Conservation (phyloP, 2,113 vertebrate species). For the Australoheros scitulus region DNA sequence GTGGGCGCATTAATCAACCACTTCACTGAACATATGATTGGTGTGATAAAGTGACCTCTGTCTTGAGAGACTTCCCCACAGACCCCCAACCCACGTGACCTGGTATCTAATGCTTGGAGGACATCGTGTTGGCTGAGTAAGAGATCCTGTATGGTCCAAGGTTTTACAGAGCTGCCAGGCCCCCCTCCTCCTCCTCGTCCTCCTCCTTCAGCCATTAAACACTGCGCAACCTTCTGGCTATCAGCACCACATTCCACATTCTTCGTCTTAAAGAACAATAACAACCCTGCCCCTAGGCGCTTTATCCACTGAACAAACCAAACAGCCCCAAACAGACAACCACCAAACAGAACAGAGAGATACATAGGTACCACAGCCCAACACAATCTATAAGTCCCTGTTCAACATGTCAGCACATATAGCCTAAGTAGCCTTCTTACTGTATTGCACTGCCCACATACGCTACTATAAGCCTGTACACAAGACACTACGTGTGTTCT, state of each 20-base stretch:
- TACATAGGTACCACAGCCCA: constrained; percentile 22
- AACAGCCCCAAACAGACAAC: constrained; percentile 47
- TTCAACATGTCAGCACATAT: constrained; percentile 74
- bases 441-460: constrained; percentile 58
- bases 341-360: constrained; percentile 20
- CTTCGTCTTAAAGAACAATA: constrained; percentile 73
- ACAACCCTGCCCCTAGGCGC: constrained; percentile 68
- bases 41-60: constrained; percentile 57
- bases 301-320: constrained; percentile 56
- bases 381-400: constrained; percentile 71
- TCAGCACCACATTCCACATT: constrained; percentile 76
- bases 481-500: constrained; percentile 39
- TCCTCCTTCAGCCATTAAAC: constrained; percentile 57
- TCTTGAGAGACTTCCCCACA: constrained; percentile 30
- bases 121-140: constrained; percentile 63
- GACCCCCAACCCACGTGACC: constrained; percentile 54
- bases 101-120: constrained; percentile 47
- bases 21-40: constrained; percentile 47
- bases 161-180: constrained; percentile 39
- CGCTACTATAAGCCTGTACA: constrained; percentile 57
- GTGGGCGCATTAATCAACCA: constrained; percentile 48
- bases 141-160: constrained; percentile 51
- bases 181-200: neutral
- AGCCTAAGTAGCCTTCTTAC: constrained; percentile 71
- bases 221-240: constrained; percentile 75